Base-by-base conservation (phyloP, 2,113 vertebrate genomes). In the Deroptyus accipitrinus region DNA sequence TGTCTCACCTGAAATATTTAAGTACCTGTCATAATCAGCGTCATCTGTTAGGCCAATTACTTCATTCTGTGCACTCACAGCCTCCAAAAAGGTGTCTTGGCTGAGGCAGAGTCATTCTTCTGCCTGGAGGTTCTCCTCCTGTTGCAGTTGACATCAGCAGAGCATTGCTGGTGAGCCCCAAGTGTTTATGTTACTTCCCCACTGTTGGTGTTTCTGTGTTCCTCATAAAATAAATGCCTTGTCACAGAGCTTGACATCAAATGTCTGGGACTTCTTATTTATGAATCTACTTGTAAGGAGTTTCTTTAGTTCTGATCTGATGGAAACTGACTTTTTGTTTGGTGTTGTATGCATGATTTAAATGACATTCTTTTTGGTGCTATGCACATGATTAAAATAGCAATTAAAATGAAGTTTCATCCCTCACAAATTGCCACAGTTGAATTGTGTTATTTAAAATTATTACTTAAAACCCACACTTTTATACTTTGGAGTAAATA, bases 71-170 rank as follows among this genome's bases (percentile, higher is more conserved):
- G 15, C 44, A 22, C 31, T 86, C 19, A 25, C 76, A 37, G 35
- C 39, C n/a, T 68, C n/a, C 19, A 75, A 77, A 90, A 66, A 59
- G 9, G 9, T 62, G 83, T 77, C 78, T 88, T 57, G 73, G 19
- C 41, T 51, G 82, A 80, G 25, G n/a, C 35, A 49, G 33, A 54
- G 37, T 16, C n/a, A 31, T 59, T 57, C 35, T 79, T 85, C 78
- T 42, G 6, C 83, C 18, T 55, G 3, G 5, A 86, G 27, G 48
- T 23, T 86, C 39, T 68, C 15, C 39, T 86, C 20, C 54, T 75
- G 42, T 63, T 67, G 63, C 41, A 4, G 1, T 23, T 35, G 27
- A 4, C 5, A 0, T 55, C 0, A 0, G 55, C 33, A 83, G 66
- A 85, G 23, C n/a, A 14, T 9, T 83, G 15, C 49, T 79, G 49